Percentiles rank a stretch among this genome's conserved stretches.
phyloP scores from a whole-genome alignment of 1,140 invertebrate species.

The Hypothenemus hampei region DNA sequence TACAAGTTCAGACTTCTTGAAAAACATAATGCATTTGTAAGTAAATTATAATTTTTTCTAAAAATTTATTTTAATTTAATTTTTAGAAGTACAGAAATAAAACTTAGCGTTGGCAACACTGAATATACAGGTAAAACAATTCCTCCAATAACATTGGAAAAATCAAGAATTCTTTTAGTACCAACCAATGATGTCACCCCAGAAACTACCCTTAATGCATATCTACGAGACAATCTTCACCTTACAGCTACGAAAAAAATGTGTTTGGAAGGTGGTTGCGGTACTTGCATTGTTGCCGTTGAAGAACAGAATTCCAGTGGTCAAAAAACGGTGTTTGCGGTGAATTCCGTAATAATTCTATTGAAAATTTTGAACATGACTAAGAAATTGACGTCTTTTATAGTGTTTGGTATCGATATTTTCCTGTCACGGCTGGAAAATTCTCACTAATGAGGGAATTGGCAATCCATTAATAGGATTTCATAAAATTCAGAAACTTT shows the following conservation, averaged over 20 bases:
- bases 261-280: conserved; percentile 81
- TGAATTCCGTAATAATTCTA: conserved; percentile 65
- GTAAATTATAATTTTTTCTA: too few species aligned
- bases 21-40: too few species aligned
- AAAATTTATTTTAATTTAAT: background rate
- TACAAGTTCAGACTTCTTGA: too few species aligned
- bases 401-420: conserved; percentile 68
- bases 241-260: conserved; percentile 74
- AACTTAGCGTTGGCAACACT: background rate
- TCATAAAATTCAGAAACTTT: conserved; percentile 60
- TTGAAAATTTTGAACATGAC: background rate
- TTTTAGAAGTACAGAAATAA: conserved; percentile 4
- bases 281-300: conserved; percentile 69
- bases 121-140: background rate
- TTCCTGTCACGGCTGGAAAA: conserved; percentile 66
- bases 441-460: conserved; percentile 73
- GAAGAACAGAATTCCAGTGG: conserved; percentile 50
- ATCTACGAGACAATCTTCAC: conserved; percentile 60
- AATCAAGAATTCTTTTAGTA: conserved; percentile 17
- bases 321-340: conserved; percentile 53
- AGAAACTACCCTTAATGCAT: conserved; percentile 63
- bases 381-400: background rate
- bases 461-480: conserved; percentile 65
- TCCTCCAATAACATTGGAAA: background rate
- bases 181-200: conserved; percentile 39